phyloP scores from a whole-genome alignment of 2,888 invertebrate species.

The Salticus scenicus region DNA sequence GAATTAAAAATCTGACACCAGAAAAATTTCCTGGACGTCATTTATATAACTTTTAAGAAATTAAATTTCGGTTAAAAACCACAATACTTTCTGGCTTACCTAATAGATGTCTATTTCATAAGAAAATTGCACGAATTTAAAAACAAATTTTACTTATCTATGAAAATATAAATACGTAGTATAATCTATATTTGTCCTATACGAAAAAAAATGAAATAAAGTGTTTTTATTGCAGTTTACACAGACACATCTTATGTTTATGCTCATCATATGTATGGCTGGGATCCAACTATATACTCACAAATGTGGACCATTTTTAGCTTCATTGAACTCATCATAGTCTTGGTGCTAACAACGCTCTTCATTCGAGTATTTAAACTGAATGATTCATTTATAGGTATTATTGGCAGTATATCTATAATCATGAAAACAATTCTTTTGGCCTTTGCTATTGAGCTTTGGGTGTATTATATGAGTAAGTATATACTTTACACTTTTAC shows the following conservation, averaged over 20 bases:
- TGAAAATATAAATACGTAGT: too few relatives aligned
- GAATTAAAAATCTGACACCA: too few relatives aligned
- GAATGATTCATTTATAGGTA: slow-evolving; percentile 43
- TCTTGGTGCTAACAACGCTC: slow-evolving; percentile 29
- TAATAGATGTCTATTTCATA: too few relatives aligned
- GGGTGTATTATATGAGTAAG: slow-evolving; percentile 56
- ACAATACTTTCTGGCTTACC: too few relatives aligned
- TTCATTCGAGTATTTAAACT: slow-evolving; percentile 40
- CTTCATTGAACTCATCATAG: slow-evolving; percentile 44
- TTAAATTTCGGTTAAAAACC: too few relatives aligned
- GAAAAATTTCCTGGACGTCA: too few relatives aligned
- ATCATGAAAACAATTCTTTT: slow-evolving; percentile 54
- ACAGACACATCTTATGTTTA: slow-evolving; percentile 55
- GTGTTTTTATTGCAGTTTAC: slow-evolving; percentile 52
- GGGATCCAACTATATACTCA: slow-evolving; percentile 51
- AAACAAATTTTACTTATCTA: too few relatives aligned
- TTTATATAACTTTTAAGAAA: too few relatives aligned
- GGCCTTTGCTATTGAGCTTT: slow-evolving; percentile 35
- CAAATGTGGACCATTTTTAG: slow-evolving; percentile 56
- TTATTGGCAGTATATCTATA: slow-evolving; percentile 65
- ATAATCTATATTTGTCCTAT: too few relatives aligned
- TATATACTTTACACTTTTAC: background rate
- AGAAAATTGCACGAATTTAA: too few relatives aligned
- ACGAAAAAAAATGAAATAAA: too few relatives aligned
- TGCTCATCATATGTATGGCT: slow-evolving; percentile 56